Base-by-base conservation (phyloP, 2,113 vertebrate genomes). In the Ursus arctos region DNA sequence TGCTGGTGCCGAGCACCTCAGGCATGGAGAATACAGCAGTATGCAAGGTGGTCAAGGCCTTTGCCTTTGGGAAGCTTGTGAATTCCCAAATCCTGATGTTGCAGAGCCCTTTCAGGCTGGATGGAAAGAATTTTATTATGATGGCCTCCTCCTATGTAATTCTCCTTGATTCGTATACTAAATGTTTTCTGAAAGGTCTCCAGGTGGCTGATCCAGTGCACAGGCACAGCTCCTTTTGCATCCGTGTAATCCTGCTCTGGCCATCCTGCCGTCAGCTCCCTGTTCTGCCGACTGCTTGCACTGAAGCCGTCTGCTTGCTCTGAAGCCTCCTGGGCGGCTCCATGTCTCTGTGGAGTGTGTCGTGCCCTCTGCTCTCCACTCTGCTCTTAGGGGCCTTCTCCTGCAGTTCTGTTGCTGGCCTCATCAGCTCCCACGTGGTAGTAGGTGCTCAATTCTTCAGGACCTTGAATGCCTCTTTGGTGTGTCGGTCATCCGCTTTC, bases 351-450 rank as follows among this genome's bases (percentile, higher is more conserved):
- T 47, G 12, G 11, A 47, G 31, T 22, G 4, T 31, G 13, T 47
- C 26, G 18, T 72, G 36, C 10, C 33, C 28, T 83, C 28, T 13
- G 2, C 59, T 10, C n/a, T 33, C 14, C 59, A n/a, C 31, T 85
- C 8, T 83, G 43, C 10, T 63, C 47, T 71, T 22, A 51, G 69
- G 49, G 21, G 19, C 31, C 76, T 79, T 67, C 15, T n/a, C 36
- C 10, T 55, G 12, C 21, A 91, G 65, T 74, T 82, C 72, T 86
- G 72, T 4, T 5, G n/a, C 43, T 43, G 43, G 47, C 24, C 10
- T n/a, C 55, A 4, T 7, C 22, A 57, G 22, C 13, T 13, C 87
- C 67, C 49, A 19, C 0, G 0, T 33, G 13, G 61, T 76, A 18
- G 31, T 76, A 13, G 10, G n/a, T 15, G 8, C 65, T 85, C 16